Evolutionary conservation across 2,797 vertebrate species (phyloP).

Genomic region (Gallirallus australis): DNA sequence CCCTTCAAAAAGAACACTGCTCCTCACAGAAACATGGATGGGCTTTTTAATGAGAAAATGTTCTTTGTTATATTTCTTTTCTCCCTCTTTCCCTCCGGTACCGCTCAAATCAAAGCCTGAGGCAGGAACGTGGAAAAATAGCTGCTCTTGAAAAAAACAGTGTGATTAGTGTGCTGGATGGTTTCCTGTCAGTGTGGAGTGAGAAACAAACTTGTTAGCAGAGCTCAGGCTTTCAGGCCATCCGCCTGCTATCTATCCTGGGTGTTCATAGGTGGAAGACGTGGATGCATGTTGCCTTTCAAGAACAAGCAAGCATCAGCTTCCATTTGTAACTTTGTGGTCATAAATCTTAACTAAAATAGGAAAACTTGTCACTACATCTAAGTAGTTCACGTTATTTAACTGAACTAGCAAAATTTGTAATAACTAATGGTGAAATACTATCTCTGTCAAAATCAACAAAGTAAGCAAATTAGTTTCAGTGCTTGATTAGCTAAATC

Average conservation of each 20-base stretch:
- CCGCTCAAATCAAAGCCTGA: background rate
- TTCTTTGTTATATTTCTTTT: background rate
- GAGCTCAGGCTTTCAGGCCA: background rate
- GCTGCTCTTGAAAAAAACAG: background rate
- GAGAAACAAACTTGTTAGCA: slow-evolving; percentile 25
- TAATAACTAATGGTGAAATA: slow-evolving; percentile 6
- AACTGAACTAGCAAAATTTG: background rate
- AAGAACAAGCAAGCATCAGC: background rate
- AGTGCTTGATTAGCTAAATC: background rate
- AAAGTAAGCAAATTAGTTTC: background rate
- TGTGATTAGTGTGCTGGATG: background rate
- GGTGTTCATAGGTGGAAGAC: background rate
- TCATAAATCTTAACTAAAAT: background rate
- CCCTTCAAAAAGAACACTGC: background rate
- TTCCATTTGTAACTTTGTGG: background rate
- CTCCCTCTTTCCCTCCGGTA: background rate
- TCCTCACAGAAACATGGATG: background rate
- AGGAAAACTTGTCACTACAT: background rate
- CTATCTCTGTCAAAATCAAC: background rate
- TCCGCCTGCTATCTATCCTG: background rate
- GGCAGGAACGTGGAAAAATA: background rate
- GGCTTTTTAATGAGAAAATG: background rate
- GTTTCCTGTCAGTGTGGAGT: background rate
- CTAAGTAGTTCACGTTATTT: background rate
- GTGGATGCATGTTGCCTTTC: background rate